Base-by-base conservation (phyloP, 2,888 invertebrate species). In the Plutella xylostella region DNA sequence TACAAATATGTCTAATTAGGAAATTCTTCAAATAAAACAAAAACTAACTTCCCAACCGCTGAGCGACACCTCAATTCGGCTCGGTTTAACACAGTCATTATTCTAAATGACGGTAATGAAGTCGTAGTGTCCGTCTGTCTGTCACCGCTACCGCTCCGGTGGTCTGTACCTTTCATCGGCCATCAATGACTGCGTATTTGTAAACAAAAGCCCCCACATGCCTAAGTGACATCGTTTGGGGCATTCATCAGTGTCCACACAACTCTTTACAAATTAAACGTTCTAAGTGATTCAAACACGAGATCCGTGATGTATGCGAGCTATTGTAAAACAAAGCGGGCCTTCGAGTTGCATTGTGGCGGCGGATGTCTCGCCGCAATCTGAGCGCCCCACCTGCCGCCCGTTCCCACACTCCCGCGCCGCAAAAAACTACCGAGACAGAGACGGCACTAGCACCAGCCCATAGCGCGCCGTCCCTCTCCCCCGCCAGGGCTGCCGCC, bases 341-440 rank as follows among this genome's bases (percentile, higher is more conserved):
- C 57, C 57, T 61, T 65, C 61, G 67, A 76, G 82, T 78, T 79
- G 82, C 77, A 78, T 79, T 78, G 82, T 79, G 71, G 70, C 63
- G 67, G 78, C 82, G 82, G 83, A 83, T 83, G 83, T 82, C 78
- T 74, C 67, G 63, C 21, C 15, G 65, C 68, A 60, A 62, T 62
- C 63, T 66, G 65, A 63, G 65, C 60, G 58, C 37, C 42, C 46
- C 49, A 53, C 49, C 47, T 47, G 48, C 47, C 53, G 54, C 54
- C n/a, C 20, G 39, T 15, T 9, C 17, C 22, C 25, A 48, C 54
- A 83, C 83, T 83, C 82, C 75, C 72, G 76, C 80, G 80, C 79
- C 78, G 82, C 79, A 82, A 83, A 83, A 82, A 83, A 83, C 77
- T 61, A 61, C 72, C 56, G 60, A 60, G 77, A 78, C 58, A 61